Base-by-base conservation (phyloP, 2,797 vertebrate species). In the Gorsachius magnificus region DNA sequence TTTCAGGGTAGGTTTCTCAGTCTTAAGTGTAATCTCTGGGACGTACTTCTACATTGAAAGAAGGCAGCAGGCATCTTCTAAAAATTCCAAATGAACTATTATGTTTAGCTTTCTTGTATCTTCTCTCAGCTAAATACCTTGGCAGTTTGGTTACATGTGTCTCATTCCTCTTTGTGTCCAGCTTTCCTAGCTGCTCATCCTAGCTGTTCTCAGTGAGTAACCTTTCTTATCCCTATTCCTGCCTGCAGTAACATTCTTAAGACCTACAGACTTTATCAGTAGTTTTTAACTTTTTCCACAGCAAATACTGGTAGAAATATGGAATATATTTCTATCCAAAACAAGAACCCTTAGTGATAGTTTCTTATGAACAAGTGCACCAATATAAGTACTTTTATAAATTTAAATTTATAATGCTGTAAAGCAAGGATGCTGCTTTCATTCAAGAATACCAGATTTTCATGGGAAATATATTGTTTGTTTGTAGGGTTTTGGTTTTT, bases 401-500 rank as follows among this genome's bases (percentile, higher is more conserved):
- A 15, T 46, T 51, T 36, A 43, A 51, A 26, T 43, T 26, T 50
- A 4, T 46, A 63, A 21, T 56, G 10, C 24, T 78, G 33, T 38
- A 57, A 68, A 56, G 51, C 46, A 71, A 43, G 16, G n/a, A 54
- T 66, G n/a, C 51, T 68, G 16, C 45, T 78, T 87, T 89, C 45
- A 33, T 75, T 87, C 21, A 80, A 22, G 36, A 69, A 57, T n/a
- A 66, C 35, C 16, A 14, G 20, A 20, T 90, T 70, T 70, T 29
- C 21, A 21, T 77, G 38, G 38, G 61, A 43, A 50, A 48, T 56
- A 21, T 11, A 11, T 31, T n/a, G 26, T n/a, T 43, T 54, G 35
- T 38, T 25, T 36, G 24, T 25, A 0, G 0, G 4, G 28, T 10
- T 7, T 50, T 13, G 24, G 22, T 8, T 50, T 36, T 26, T 29